Conservation (phyloP, 2,797 vertebrate species). For the Alouatta caraya region DNA sequence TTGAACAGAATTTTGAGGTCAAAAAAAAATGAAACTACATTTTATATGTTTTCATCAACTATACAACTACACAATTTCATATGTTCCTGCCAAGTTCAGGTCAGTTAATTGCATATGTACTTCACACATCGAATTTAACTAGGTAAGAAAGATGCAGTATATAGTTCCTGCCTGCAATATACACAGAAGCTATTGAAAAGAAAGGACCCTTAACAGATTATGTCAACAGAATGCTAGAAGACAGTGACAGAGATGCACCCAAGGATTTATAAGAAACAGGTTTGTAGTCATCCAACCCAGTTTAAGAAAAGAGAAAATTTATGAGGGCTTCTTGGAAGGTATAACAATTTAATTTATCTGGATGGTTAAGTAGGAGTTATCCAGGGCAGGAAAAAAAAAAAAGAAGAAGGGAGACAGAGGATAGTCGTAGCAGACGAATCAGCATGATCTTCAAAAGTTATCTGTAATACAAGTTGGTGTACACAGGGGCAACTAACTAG, state of each 20-base stretch:
- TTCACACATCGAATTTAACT: neutral
- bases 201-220: neutral
- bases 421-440: neutral
- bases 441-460: neutral
- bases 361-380: neutral
- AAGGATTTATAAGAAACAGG: neutral
- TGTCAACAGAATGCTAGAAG: neutral
- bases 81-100: neutral
- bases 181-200: neutral
- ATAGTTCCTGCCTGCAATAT: neutral
- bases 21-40: constrained; percentile 46
- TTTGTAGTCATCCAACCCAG: neutral
- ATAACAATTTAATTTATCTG: neutral
- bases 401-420: neutral
- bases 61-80: neutral
- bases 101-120: neutral
- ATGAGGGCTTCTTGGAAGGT: neutral
- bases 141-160: neutral
- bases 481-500: neutral
- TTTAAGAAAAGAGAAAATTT: neutral
- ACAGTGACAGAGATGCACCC: neutral
- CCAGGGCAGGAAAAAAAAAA: neutral
- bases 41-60: neutral
- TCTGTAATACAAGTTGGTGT: neutral
- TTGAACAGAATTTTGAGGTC: constrained; percentile 10